A percentile compares a stretch with the other conserved stretches of the same genome.
These are phyloP conservation scores for Tyto alba DNA, from an alignment of 2,113 vertebrate genomes.

Conservation along the genomic window DNA sequence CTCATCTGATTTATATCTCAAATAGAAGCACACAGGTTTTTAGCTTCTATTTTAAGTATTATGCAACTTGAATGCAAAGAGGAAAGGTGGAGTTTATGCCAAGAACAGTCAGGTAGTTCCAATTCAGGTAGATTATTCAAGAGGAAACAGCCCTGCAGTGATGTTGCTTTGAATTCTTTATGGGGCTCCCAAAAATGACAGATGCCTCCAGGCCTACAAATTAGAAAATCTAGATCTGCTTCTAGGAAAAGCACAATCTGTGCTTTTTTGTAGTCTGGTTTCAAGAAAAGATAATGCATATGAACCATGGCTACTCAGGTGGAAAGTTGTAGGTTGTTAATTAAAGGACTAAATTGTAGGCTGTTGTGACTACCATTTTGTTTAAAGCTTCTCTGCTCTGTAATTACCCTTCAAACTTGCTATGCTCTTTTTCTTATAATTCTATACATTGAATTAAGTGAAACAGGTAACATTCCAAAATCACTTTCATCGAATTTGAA, in stretches of 20 bases:
- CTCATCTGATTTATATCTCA: neutral
- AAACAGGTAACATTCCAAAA: neutral
- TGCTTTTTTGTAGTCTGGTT: neutral
- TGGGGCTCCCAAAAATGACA: neutral
- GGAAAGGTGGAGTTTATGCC: neutral
- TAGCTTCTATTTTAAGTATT: neutral
- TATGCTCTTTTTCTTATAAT: neutral
- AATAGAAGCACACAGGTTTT: neutral
- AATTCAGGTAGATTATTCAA: neutral
- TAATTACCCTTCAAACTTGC: neutral
- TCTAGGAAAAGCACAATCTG: neutral
- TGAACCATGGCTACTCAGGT: neutral
- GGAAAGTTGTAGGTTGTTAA: neutral
- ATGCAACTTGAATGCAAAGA: neutral
- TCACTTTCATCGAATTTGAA: neutral
- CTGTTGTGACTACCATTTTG: neutral
- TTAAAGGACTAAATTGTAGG: neutral
- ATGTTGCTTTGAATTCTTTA: neutral
- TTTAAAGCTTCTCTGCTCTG: neutral
- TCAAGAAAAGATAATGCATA: neutral
- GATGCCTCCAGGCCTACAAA: neutral
- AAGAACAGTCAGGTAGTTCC: neutral
- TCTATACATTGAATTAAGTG: neutral
- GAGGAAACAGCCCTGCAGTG: neutral
- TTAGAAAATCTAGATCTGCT: neutral